Evolutionary conservation across 2,888 invertebrate genomes (phyloP), one percentile per base, ranked within the genome.

Genomic region (Punctoribates punctum): DNA sequence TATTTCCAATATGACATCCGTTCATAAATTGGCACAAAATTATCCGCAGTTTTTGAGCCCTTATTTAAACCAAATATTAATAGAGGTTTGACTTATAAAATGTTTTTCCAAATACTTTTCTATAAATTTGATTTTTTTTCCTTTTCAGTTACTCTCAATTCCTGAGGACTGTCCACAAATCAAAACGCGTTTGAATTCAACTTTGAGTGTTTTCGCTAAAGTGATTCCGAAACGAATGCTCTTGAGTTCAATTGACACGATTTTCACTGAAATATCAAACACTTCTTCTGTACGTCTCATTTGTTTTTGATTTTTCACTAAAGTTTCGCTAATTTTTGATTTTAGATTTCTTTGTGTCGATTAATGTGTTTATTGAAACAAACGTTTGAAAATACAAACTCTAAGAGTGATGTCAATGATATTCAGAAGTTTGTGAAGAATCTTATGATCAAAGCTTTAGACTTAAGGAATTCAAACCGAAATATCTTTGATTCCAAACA

Each of bases 31-130:
- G 57, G 88, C 94, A 5, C 91, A 92, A 82, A 89, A 90, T 34
- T 83, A 96, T 60, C 90, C 93, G 0, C 86, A 91, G 54, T 96
- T 96, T 83, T 83, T 96, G 79, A 94, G 93, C 78, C 92, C 93
- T 0, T 94, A 94, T 84, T 85, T 95, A 70, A 72, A 76, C 4
- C 51, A 73, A 27, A 77, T 81, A 17, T 51, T 81, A 25, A 17
- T 73, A 27, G 73, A 76, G 51, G 65, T 65, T n/a, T 34, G 65
- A 29, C 2, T n/a, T n/a, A 38, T 65, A n/a, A 34, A 8, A 3
- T 38, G 13, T 17, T 65, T 15, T 65, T 20, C 6, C 4, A 29
- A 1, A 11, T 9, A 38, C 6, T 38, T 65, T 38, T 65, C 1
- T 6, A 38, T 17, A 65, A 27, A 27, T 17, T 1, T n/a, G n/a